Evolutionary conservation across 1,140 invertebrate species (phyloP).

Genomic region (Chrysomallon squamiferum): DNA sequence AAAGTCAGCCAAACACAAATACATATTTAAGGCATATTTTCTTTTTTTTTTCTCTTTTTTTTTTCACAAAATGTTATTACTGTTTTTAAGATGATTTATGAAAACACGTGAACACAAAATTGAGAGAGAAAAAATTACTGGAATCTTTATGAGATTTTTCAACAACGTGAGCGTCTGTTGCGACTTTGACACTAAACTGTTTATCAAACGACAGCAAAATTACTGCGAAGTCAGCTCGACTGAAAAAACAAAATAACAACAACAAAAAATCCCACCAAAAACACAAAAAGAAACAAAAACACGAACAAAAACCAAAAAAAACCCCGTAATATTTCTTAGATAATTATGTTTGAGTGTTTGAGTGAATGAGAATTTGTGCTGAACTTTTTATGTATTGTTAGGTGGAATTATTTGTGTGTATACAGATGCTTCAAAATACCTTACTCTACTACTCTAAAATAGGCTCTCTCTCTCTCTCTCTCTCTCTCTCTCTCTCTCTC

Average conservation of each 20-base stretch:
- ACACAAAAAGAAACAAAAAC: too few relatives aligned
- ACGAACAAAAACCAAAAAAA: too few relatives aligned
- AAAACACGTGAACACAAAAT: too few relatives aligned
- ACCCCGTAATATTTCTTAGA: neutral
- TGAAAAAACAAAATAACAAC: neutral
- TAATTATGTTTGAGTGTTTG: neutral
- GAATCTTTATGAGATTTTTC: too few relatives aligned
- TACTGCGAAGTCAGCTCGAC: neutral
- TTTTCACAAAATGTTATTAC: too few relatives aligned
- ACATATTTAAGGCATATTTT: too few relatives aligned
- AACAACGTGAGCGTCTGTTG: too few relatives aligned
- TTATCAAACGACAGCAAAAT: neutral
- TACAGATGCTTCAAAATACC: neutral
- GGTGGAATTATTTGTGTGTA: neutral
- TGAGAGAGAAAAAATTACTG: too few relatives aligned
- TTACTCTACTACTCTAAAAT: neutral
- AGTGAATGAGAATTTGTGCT: neutral
- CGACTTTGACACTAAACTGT: neutral
- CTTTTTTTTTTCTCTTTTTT: too few relatives aligned
- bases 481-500: neutral
- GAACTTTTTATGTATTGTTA: neutral
- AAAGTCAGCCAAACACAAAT: too few relatives aligned
- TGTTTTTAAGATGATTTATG: too few relatives aligned
- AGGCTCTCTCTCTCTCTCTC: neutral
- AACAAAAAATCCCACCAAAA: neutral